phyloP scores from a whole-genome alignment of 2,888 invertebrate genomes.

The Deilephila elpenor region DNA sequence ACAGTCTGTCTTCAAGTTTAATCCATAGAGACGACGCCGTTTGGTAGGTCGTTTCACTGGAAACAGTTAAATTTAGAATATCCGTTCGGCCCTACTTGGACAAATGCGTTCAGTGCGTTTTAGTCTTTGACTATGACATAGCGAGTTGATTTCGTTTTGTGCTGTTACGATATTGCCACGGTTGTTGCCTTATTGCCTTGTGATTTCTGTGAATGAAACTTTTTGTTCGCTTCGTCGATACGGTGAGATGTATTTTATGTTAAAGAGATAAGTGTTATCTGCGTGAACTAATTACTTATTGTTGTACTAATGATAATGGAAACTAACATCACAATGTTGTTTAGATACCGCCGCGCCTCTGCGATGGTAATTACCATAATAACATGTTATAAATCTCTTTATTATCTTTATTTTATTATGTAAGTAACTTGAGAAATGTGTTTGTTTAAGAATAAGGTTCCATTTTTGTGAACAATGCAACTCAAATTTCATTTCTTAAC shows the following conservation, averaged over 20 bases:
- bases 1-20: slow-evolving; percentile 65
- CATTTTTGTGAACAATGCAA: neutral
- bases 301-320: slow-evolving; percentile 8
- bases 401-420: neutral
- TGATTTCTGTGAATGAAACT: slow-evolving; percentile 24
- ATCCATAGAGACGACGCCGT: slow-evolving; percentile 71
- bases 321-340: slow-evolving; percentile 4
- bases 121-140: slow-evolving; percentile 45
- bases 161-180: slow-evolving; percentile 23
- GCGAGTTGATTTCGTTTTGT: slow-evolving; percentile 27
- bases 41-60: slow-evolving; percentile 74
- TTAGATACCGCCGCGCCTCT: slow-evolving; percentile 11
- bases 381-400: neutral
- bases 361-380: neutral
- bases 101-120: slow-evolving; percentile 73
- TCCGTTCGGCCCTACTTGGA: slow-evolving; percentile 79
- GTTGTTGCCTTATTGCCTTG: slow-evolving; percentile 22
- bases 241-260: slow-evolving; percentile 14
- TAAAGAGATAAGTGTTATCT: slow-evolving; percentile 3
- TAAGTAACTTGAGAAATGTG: neutral
- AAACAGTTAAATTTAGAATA: slow-evolving; percentile 83
- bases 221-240: slow-evolving; percentile 6
- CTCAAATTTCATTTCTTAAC: neutral
- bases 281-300: slow-evolving; percentile 12
- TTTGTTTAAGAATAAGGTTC: neutral